Evolutionary conservation across 2,797 vertebrate species (phyloP).

Genomic region (Todus mexicanus): DNA sequence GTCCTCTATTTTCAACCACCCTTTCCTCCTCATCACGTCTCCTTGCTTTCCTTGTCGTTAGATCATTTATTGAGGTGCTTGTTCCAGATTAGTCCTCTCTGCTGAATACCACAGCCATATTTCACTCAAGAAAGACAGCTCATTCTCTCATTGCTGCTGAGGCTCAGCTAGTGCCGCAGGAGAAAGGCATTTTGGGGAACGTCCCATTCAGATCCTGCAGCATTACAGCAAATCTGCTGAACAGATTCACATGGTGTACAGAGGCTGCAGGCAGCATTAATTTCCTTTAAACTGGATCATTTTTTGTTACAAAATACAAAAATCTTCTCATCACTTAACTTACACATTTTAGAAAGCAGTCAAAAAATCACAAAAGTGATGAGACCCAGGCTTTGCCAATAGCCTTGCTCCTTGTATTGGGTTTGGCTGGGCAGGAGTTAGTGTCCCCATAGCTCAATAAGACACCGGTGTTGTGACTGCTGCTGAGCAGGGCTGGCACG

Average conservation of each 20-base stretch:
- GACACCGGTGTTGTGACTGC: too few relatives aligned
- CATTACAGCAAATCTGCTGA: accelerated
- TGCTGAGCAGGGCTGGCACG: too few relatives aligned
- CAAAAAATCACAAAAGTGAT: neutral
- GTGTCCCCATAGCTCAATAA: too few relatives aligned
- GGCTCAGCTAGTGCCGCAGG: neutral
- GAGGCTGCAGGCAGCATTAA: neutral
- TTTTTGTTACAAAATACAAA: neutral
- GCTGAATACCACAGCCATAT: neutral
- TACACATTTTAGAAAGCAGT: neutral
- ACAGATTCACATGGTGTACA: neutral
- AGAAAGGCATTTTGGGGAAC: neutral
- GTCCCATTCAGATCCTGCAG: neutral
- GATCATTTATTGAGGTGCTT: neutral
- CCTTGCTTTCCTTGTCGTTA: neutral
- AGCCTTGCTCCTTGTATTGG: accelerated
- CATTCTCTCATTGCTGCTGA: accelerated
- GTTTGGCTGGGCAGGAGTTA: too few relatives aligned
- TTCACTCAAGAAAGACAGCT: neutral
- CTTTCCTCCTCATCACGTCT: neutral
- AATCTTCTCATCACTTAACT: neutral
- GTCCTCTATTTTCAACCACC: neutral
- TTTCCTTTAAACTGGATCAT: accelerated
- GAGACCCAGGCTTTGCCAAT: neutral
- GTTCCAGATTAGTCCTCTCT: neutral